Conservation (phyloP, 2,888 invertebrate species). For the Eristalinus aeneus region DNA sequence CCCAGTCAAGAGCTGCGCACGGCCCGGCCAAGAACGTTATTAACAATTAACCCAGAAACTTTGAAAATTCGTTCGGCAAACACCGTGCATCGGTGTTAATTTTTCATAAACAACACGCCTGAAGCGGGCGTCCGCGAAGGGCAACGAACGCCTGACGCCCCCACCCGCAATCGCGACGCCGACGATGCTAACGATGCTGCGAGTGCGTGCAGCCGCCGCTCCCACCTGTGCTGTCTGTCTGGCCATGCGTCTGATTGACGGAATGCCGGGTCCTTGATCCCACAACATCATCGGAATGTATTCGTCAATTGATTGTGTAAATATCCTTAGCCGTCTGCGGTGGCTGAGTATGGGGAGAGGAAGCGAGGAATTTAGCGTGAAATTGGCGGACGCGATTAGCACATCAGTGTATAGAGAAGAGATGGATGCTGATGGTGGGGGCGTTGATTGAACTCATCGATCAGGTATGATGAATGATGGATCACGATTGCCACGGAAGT, state of each 20-base stretch:
- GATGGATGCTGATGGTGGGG: not conserved
- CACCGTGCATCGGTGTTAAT: not conserved
- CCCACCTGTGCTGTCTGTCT: conserved; percentile 13
- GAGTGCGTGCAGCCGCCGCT: not conserved
- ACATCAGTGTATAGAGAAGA: not conserved
- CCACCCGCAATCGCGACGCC: not conserved
- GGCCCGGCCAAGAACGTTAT: not conserved
- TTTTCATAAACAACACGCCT: not conserved
- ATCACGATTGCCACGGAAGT: not conserved
- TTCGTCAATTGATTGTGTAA: conserved; percentile 25
- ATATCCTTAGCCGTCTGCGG: conserved; percentile 13
- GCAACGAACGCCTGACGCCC: not conserved
- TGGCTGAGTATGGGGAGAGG: not conserved
- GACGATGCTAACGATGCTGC: no score
- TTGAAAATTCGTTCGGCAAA: conserved; percentile 31
- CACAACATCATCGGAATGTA: not conserved
- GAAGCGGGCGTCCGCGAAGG: conserved; percentile 11
- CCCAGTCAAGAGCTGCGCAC: not conserved
- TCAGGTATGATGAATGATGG: not conserved
- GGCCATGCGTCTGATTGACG: not conserved
- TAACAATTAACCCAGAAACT: conserved; percentile 41
- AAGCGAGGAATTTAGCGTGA: conserved; percentile 13
- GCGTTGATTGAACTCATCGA: conserved; percentile 11
- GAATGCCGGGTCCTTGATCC: conserved; percentile 34
- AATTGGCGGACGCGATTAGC: conserved; percentile 37